Percentiles rank a stretch among this genome's conserved stretches.
phyloP scores from a whole-genome alignment of 2,113 vertebrate genomes.

The Labeo rohita region DNA sequence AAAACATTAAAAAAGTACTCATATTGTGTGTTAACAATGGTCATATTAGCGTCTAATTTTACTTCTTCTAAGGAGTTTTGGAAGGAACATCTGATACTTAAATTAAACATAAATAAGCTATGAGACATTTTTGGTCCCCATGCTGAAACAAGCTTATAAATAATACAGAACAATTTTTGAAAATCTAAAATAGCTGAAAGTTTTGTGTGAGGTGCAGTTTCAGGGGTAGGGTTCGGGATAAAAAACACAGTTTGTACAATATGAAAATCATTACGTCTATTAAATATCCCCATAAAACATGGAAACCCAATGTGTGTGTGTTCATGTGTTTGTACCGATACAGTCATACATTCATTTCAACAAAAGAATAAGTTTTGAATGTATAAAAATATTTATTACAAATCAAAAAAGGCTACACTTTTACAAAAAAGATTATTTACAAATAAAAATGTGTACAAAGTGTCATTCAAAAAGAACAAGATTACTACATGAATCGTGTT shows the following conservation, averaged over 20 bases:
- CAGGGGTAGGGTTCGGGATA: not conserved
- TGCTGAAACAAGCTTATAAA: no score
- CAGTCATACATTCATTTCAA: not conserved
- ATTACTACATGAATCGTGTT: not conserved
- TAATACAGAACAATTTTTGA: no score
- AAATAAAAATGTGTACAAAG: not conserved
- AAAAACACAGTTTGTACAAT: not conserved
- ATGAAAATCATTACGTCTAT: not conserved
- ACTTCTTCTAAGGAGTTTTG: no score
- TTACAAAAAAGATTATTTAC: conserved; percentile 11
- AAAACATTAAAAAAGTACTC: no score
- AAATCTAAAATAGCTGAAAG: no score
- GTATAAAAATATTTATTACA: conserved; percentile 22
- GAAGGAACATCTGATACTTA: no score
- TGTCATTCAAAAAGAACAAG: not conserved
- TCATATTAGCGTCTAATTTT: no score
- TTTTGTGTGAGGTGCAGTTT: no score
- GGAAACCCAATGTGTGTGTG: not conserved
- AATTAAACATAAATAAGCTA: no score
- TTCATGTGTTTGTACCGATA: not conserved
- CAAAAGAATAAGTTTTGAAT: not conserved
- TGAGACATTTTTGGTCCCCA: no score
- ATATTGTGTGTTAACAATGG: no score
- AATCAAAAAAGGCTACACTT: not conserved
- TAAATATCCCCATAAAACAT: not conserved